Evolutionary conservation across 2,888 invertebrate species (phyloP), one percentile per base, ranked within the genome.

Genomic region (Drosophila barbarae): DNA sequence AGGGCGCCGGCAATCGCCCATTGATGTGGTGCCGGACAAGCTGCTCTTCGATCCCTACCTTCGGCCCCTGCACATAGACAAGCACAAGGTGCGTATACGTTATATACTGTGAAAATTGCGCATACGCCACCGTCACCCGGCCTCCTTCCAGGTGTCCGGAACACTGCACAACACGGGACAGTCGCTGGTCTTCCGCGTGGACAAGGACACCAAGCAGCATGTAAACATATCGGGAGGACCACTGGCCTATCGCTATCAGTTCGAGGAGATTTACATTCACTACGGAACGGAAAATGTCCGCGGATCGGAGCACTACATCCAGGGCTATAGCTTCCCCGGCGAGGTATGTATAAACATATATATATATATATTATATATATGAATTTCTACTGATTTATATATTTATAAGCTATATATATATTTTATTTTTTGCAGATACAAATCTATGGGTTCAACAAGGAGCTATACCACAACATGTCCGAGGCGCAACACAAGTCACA

Each of bases 181-280:
- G 89, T 96, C 97, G 61, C 91, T 98, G 73, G 95, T 97, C 75
- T 96, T 98, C 90, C 93, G 95, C 53, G 94, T 97, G 66, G 96
- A 97, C 89, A 96, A 95, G 87, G 96, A 96, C 87, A 94, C 95
- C 50, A 96, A 96, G 87, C 94, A 95, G 82, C 95, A 95, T 85
- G 95, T 98, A 70, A 98, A 98, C 91, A 97, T 99, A 87, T 96
- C 96, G 47, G 98, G 97, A 7, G 99, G 99, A 0, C 98, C 99
- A 0, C 92, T 98, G 69, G 96, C 98, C 72, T 98, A 98, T 91
- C 92, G 95, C 74, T 98, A 98, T 91, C 96, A 96, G 90, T 96
- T 98, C 84, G 96, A 96, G 86, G 97, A 98, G 90, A 95, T 98
- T 88, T 97, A 97, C 91, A 95, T 98, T 87, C 98, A 98, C 90